Evolutionary conservation across 2,797 vertebrate genomes (phyloP), one percentile per base, ranked within the genome.

Genomic region (Mareca penelope): DNA sequence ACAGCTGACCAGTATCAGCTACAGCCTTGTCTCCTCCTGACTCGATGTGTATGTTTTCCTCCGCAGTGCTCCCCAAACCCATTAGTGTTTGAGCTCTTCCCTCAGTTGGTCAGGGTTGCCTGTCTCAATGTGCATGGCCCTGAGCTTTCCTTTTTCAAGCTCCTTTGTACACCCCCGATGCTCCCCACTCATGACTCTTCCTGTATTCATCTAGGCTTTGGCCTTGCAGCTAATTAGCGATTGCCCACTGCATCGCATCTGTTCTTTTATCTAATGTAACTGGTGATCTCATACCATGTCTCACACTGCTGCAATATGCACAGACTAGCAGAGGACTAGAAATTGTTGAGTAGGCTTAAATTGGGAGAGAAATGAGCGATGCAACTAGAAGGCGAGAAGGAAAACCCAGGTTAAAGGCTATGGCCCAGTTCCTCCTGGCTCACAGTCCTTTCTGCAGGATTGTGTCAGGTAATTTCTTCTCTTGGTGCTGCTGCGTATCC

Each of bases 131-230:
- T 15, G 5, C 31, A 4, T 9, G 6, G 17, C 24, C 5, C 73
- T 7, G 70, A 70, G 44, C 7, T 24, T 44, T 52, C 59, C 52
- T 65, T 12, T 67, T 57, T 12, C 15, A 18, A n/a, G 4, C 50
- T 52, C 37, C 14, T 42, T 33, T 52, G 37, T n/a, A 1, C n/a
- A 6, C 29, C 50, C 71, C 23, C 0, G 0, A 0, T 31, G 35
- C 48, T 82, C 57, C 70, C 70, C 33, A 2, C 35, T 89, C 56
- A 0, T 0, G 5, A 6, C 35, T 55, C 76, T 78, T 65, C 59
- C 72, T 39, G 0, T 7, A 7, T 12, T 42, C 37, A 16, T 16
- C 23, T 14, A 37, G 50, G 39, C 35, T 67, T 59, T 69, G 64
- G 48, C 53, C 59, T 35, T 37, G 15, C 71, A 67, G 52, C 81